Conservation (phyloP, 2,113 vertebrate genomes). For the Trogon melanurus region DNA sequence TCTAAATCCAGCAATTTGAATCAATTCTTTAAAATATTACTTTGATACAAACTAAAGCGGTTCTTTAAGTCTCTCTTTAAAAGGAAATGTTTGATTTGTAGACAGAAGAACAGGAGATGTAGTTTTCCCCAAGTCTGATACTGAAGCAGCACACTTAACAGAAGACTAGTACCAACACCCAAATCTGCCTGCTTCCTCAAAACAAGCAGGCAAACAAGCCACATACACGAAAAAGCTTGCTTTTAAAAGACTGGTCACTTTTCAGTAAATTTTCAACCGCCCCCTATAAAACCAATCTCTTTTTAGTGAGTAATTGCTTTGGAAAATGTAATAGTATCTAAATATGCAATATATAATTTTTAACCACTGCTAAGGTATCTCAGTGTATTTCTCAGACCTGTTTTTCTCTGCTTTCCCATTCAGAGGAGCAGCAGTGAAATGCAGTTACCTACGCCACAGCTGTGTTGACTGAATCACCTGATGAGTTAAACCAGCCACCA, state of each 20-base stretch:
- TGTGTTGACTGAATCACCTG: not conserved
- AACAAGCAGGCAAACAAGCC: not conserved
- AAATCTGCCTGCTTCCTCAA: not conserved
- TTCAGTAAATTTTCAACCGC: not conserved
- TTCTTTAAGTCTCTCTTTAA: not conserved
- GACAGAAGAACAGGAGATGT: not conserved
- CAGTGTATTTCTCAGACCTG: not conserved
- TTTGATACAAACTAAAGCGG: not conserved
- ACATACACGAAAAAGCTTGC: not conserved
- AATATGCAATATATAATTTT: rapidly evolving
- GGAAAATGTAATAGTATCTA: not conserved
- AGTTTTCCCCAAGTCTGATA: not conserved
- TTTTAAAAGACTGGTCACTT: not conserved
- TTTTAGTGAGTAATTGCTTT: not conserved
- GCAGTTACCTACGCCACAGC: not conserved
- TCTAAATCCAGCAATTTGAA: not conserved
- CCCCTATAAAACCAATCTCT: not conserved
- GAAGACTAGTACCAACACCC: not conserved
- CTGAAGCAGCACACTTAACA: not conserved
- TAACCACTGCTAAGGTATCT: not conserved
- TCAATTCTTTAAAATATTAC: not conserved
- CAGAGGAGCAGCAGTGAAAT: not conserved
- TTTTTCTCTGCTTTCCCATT: not conserved
- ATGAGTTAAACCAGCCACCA: not conserved
- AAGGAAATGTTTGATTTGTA: not conserved